Evolutionary conservation across 2,113 vertebrate species (phyloP).

Genomic region (Actenoides hombroni): DNA sequence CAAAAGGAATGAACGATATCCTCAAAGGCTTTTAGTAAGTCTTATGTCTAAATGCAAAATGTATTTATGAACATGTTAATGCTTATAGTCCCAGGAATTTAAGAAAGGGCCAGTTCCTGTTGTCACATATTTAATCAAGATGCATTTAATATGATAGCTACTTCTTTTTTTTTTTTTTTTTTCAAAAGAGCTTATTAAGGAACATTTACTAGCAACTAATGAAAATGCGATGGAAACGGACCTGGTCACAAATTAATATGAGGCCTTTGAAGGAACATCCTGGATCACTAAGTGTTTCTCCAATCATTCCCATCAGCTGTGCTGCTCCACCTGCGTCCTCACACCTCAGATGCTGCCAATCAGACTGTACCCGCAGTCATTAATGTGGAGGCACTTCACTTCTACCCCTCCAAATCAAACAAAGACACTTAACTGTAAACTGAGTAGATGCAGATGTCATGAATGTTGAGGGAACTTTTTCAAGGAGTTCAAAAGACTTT

Average conservation of each 20-base stretch:
- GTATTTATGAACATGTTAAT: constrained; percentile 32
- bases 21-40: constrained; percentile 49
- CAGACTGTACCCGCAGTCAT: accelerated
- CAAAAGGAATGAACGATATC: constrained; percentile 30
- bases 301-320: accelerated
- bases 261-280: neutral
- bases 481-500: neutral
- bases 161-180: neutral
- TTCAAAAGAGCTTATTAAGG: constrained; percentile 3
- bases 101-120: neutral
- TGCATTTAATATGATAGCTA: constrained; percentile 39
- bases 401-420: neutral
- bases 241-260: neutral
- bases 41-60: constrained; percentile 40
- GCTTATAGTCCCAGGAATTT: constrained; percentile 48
- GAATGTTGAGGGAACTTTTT: neutral
- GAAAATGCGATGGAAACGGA: neutral
- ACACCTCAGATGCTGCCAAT: neutral
- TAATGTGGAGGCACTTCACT: accelerated
- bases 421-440: neutral
- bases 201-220: constrained; percentile 7
- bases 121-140: constrained; percentile 52
- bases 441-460: neutral
- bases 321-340: neutral
- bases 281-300: neutral